Evolutionary conservation across 2,888 invertebrate genomes (phyloP).

Genomic region (Bedellia somnulentella): DNA sequence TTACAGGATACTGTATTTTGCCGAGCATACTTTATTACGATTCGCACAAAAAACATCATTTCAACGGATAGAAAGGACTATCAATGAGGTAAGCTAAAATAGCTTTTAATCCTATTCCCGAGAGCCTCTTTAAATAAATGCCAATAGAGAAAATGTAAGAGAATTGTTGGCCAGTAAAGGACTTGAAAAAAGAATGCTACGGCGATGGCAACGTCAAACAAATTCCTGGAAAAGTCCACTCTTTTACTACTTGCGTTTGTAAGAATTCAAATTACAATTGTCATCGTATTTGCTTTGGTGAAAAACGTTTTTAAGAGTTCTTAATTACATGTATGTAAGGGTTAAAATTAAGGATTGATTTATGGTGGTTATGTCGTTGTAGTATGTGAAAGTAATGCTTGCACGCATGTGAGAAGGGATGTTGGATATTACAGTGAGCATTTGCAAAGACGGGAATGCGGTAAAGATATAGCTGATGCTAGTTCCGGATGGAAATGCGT

Average conservation of each 20-base stretch:
- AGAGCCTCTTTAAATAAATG: slow-evolving; percentile 47
- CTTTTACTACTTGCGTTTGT: slow-evolving; percentile 21
- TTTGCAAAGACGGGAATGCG: slow-evolving; percentile 28
- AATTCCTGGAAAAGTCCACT: slow-evolving; percentile 29
- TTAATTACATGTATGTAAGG: no score
- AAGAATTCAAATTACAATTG: slow-evolving; percentile 6
- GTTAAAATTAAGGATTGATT: no score
- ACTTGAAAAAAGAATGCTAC: slow-evolving; percentile 23
- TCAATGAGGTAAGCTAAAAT: not conserved
- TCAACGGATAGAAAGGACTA: not conserved
- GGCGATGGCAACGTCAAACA: slow-evolving; percentile 30
- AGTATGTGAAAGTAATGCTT: no score
- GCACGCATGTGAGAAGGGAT: slow-evolving; percentile 19
- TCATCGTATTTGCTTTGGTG: no score
- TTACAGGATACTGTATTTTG: slow-evolving; percentile 26
- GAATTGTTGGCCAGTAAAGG: slow-evolving; percentile 20
- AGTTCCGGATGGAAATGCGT: slow-evolving; percentile 37
- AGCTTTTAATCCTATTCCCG: not conserved
- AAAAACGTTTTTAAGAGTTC: no score
- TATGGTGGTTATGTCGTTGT: no score
- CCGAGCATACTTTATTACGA: not conserved
- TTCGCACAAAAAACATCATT: slow-evolving; percentile 2
- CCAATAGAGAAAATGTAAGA: slow-evolving; percentile 33
- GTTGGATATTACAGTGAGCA: slow-evolving; percentile 21
- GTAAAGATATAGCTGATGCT: slow-evolving; percentile 25